These are phyloP conservation scores for Babyrousa celebensis DNA, from an alignment of 2,797 vertebrate species.

Conservation along the genomic window DNA sequence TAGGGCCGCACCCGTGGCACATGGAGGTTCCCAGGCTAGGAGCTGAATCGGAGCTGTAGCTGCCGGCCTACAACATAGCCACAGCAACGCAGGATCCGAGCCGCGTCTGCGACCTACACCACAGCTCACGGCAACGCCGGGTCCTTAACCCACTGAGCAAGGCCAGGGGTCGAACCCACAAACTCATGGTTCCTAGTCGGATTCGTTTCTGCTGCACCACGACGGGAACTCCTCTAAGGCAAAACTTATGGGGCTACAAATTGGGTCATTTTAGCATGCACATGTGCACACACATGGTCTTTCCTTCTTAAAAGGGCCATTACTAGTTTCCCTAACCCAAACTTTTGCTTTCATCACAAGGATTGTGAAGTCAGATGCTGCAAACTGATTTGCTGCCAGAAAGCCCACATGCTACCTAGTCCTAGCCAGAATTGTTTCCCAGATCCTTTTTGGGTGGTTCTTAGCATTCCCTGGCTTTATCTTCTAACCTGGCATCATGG, in stretches of 20 bases:
- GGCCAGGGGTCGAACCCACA: too few species aligned
- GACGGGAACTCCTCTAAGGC: background rate
- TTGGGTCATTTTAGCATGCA: background rate
- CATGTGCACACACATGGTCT: background rate
- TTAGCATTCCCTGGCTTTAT: background rate
- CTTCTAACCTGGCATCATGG: background rate
- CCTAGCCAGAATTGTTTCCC: constrained; percentile 22
- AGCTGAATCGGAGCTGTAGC: too few species aligned
- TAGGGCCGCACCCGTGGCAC: too few species aligned
- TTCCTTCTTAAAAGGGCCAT: background rate
- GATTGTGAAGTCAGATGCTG: constrained; percentile 46
- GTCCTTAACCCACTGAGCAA: too few species aligned
- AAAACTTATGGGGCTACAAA: background rate
- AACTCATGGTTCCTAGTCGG: too few species aligned
- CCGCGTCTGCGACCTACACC: too few species aligned
- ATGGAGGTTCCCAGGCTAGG: too few species aligned
- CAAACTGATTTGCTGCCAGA: constrained; percentile 30
- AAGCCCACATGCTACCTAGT: constrained; percentile 10
- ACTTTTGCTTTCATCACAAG: constrained; percentile 40
- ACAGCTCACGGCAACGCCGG: too few species aligned
- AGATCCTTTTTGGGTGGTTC: background rate
- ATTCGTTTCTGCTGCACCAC: too few species aligned
- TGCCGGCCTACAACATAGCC: too few species aligned
- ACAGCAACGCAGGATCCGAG: too few species aligned
- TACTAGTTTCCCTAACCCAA: background rate